Base-by-base conservation (phyloP, 2,113 vertebrate species). In the Nestor notabilis region DNA sequence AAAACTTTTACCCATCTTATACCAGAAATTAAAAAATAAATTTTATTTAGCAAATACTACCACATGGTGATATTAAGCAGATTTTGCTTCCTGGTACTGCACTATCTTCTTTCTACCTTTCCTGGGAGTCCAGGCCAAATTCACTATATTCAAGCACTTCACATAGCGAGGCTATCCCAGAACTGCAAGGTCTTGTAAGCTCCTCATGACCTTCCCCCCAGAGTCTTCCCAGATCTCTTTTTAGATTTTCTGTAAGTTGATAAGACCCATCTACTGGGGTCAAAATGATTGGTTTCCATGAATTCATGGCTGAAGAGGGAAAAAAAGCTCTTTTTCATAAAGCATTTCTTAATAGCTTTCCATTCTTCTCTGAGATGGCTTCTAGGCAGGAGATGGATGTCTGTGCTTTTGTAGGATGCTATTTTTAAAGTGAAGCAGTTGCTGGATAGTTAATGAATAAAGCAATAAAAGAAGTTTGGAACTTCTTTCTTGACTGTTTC, bases 301-400 rank as follows among this genome's bases (percentile, higher is more conserved):
- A 89, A 92, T 79, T 71, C 64, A 60, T 70, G 47, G 29, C 47
- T 94, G 9, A 9, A 19, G 18, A 56, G 28, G 25, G 4, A 87
- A 66, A 81, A 85, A 53, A 72, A 17, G n/a, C 13, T 35, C 50
- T 91, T 94, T 89, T 94, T 92, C 65, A 71, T 75, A 66, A 92
- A 89, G 55, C 68, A 92, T 89, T 89, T 78, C 87, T 95, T 97
- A 96, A 96, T 96, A 93, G 81, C 91, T 94, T 91, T 89, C 69
- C 74, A 89, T 95, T 96, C 93, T 96, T 95, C 89, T 96, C 93
- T 81, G 93, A 96, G 72, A 96, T 96, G 93, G 87, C 66, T 93
- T 82, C 82, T 91, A 90, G 95, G 96, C 84, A 96, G 95, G 82
- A 97, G 95, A 96, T 96, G 91, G 90, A 96, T 96, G 93, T 95